These are phyloP conservation scores for Brachionus paranguensis DNA, from an alignment of 1,140 invertebrate genomes.

Conservation along the genomic window DNA sequence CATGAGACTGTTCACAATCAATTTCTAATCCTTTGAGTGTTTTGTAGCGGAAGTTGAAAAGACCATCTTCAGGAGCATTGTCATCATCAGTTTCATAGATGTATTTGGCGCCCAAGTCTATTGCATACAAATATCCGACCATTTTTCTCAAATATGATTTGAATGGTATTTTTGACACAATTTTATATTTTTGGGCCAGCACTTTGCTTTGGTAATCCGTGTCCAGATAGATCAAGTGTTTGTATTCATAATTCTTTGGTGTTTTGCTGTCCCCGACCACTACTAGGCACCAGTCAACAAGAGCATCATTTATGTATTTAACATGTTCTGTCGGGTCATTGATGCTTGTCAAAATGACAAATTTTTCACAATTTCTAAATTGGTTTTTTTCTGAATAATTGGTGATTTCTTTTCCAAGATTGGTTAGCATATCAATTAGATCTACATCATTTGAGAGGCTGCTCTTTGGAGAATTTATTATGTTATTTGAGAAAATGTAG, in stretches of 20 bases:
- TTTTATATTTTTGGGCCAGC: neutral
- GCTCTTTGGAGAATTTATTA: neutral
- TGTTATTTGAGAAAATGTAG: neutral
- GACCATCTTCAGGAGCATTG: slow-evolving; percentile 44
- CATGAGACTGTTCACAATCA: neutral
- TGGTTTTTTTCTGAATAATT: neutral
- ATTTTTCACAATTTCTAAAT: slow-evolving; percentile 41
- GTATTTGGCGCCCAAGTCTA: slow-evolving; percentile 46
- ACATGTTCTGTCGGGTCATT: slow-evolving; percentile 41
- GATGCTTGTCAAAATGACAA: slow-evolving; percentile 44
- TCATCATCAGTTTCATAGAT: slow-evolving; percentile 54
- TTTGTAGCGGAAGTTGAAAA: slow-evolving; percentile 39
- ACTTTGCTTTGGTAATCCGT: neutral
- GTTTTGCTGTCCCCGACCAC: slow-evolving; percentile 47
- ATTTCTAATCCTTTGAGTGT: slow-evolving; percentile 38
- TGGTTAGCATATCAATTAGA: neutral
- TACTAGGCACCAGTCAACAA: slow-evolving; percentile 44
- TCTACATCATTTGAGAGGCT: neutral
- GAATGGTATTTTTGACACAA: neutral
- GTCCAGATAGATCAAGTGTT: neutral
- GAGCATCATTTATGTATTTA: slow-evolving; percentile 42
- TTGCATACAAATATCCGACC: slow-evolving; percentile 33
- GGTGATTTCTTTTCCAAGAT: neutral
- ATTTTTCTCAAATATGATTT: slow-evolving; percentile 31
- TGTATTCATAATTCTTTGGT: slow-evolving; percentile 44